Evolutionary conservation across 2,888 invertebrate genomes (phyloP).

Genomic region (Megastigmus dorsalis): DNA sequence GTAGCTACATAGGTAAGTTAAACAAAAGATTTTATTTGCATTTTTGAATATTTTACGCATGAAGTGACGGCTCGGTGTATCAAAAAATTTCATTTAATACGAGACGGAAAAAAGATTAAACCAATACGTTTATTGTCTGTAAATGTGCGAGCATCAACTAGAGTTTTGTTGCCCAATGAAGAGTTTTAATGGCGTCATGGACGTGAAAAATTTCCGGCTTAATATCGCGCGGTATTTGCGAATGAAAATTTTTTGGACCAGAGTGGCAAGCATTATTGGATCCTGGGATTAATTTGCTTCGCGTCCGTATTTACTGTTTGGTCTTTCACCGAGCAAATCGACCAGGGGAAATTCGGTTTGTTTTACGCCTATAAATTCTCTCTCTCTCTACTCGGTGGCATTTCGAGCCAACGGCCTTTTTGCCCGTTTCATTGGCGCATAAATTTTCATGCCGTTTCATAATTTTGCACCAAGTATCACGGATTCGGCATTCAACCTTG

Average conservation of each 20-base stretch:
- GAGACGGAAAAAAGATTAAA: too few species aligned
- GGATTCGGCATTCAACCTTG: too few species aligned
- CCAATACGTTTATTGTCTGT: too few species aligned
- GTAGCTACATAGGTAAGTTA: too few species aligned
- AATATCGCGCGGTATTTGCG: constrained; percentile 19
- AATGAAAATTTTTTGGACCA: constrained; percentile 24
- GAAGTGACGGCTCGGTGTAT: too few species aligned
- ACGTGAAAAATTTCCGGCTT: constrained; percentile 29
- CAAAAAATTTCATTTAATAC: too few species aligned
- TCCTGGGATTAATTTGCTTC: constrained; percentile 20
- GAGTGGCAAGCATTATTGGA: constrained; percentile 9
- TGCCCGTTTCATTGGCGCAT: neutral
- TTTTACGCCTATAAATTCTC: constrained; percentile 12
- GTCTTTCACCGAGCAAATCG: constrained; percentile 12
- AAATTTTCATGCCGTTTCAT: neutral
- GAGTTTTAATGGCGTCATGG: neutral
- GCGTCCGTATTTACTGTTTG: neutral
- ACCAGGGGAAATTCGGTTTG: constrained; percentile 25
- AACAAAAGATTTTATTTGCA: too few species aligned
- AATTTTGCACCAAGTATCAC: too few species aligned
- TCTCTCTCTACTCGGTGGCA: neutral
- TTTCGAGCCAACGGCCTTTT: constrained; percentile 2
- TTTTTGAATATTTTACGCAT: too few species aligned
- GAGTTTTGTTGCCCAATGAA: neutral
- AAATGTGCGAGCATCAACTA: constrained; percentile 22